Evolutionary conservation across 2,797 vertebrate species (phyloP).

Genomic region (Vespertilio murinus): DNA sequence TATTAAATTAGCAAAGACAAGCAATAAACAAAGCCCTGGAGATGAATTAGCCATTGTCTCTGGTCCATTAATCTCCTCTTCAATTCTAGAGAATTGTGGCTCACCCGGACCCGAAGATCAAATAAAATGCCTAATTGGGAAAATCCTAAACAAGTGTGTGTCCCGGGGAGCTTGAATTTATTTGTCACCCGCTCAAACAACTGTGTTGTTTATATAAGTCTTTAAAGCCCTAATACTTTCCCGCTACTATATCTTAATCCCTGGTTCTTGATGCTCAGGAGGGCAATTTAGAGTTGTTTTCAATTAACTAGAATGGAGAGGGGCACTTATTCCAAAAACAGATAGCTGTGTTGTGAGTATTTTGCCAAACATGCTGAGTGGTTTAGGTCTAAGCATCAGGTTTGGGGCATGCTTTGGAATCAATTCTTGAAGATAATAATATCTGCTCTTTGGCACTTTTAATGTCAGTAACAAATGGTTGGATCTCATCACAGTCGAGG

Average conservation of each 20-base stretch:
- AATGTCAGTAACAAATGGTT: slow-evolving; percentile 52
- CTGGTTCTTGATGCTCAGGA: slow-evolving; percentile 85
- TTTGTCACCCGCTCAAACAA: slow-evolving; percentile 88
- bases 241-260: slow-evolving; percentile 84
- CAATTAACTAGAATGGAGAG: slow-evolving; percentile 86
- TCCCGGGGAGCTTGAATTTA: slow-evolving; percentile 87
- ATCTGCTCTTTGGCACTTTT: slow-evolving; percentile 55
- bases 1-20: slow-evolving; percentile 87
- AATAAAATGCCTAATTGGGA: slow-evolving; percentile 90
- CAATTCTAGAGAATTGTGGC: slow-evolving; percentile 86
- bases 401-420: slow-evolving; percentile 77
- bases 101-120: slow-evolving; percentile 87
- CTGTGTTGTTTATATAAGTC: slow-evolving; percentile 88
- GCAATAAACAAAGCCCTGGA: slow-evolving; percentile 86
- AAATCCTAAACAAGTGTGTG: slow-evolving; percentile 87
- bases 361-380: slow-evolving; percentile 82
- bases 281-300: slow-evolving; percentile 87
- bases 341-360: slow-evolving; percentile 81
- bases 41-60: slow-evolving; percentile 87
- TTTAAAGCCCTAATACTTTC: slow-evolving; percentile 85
- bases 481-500: slow-evolving; percentile 51
- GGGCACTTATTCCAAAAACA: slow-evolving; percentile 85
- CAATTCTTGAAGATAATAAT: slow-evolving; percentile 57
- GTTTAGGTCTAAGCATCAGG: slow-evolving; percentile 80
- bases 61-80: slow-evolving; percentile 88